Conservation (phyloP, 2,888 invertebrate species). For the Cylindroiulus punctatus region DNA sequence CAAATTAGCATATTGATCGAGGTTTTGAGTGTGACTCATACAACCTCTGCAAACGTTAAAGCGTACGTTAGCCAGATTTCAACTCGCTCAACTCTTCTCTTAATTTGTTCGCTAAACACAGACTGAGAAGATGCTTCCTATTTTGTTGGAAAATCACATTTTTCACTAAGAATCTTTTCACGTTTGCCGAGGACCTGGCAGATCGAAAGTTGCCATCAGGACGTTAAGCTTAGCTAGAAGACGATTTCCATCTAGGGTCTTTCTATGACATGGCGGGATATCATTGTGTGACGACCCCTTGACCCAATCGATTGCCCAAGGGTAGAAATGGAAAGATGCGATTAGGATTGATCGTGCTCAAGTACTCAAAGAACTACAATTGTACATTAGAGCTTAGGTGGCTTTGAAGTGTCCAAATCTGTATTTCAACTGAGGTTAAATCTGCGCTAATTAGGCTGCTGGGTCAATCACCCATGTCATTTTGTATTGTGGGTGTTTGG, state of each 20-base stretch:
- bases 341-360: slow-evolving; percentile 18
- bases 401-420: background rate
- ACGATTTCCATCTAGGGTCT: slow-evolving; percentile 3
- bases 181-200: background rate
- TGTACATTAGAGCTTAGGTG: too few species aligned
- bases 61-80: background rate
- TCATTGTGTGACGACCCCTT: background rate
- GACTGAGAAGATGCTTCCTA: background rate
- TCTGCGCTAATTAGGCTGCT: background rate
- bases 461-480: background rate
- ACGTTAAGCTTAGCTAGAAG: background rate
- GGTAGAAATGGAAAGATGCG: background rate
- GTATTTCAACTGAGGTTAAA: background rate
- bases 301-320: background rate
- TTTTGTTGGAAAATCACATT: background rate
- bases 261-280: background rate
- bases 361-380: background rate
- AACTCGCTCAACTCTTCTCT: background rate
- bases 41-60: background rate
- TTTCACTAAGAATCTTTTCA: background rate
- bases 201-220: background rate
- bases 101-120: background rate
- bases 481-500: background rate
- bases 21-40: background rate
- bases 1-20: slow-evolving; percentile 10